Percentiles rank a stretch among this genome's conserved stretches.
These are phyloP conservation scores for Tapirus indicus DNA, from an alignment of 2,797 vertebrate genomes.

Conservation along the genomic window DNA sequence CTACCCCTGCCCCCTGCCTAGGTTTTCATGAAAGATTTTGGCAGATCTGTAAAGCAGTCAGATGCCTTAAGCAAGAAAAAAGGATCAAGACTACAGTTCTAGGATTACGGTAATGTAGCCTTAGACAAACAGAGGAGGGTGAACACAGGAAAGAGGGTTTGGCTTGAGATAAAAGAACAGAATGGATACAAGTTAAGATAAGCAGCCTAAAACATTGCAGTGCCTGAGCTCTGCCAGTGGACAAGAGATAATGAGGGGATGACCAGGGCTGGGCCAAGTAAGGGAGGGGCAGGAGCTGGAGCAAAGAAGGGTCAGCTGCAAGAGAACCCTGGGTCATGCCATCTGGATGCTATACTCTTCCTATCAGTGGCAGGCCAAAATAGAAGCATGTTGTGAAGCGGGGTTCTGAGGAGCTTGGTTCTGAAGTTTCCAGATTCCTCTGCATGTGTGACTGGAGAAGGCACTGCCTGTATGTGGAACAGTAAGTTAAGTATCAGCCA, in stretches of 20 bases:
- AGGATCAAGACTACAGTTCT: not conserved
- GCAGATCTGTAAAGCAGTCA: not conserved
- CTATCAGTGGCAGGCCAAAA: not conserved
- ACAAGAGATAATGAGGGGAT: not conserved
- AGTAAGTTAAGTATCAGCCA: not conserved
- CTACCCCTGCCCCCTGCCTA: not conserved
- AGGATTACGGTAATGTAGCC: not conserved
- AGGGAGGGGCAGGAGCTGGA: not conserved
- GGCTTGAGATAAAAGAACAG: conserved; percentile 25
- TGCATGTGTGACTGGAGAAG: not conserved
- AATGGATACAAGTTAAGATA: conserved; percentile 15
- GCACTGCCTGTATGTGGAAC: not conserved
- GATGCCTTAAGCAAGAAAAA: not conserved
- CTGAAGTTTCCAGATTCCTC: not conserved
- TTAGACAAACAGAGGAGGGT: not conserved
- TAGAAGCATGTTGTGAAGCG: not conserved
- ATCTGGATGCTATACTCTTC: not conserved
- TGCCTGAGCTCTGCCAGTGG: not conserved
- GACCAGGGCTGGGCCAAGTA: not conserved
- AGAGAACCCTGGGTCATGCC: not conserved
- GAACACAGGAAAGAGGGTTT: not conserved
- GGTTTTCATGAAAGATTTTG: conserved; percentile 24
- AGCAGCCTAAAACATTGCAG: not conserved
- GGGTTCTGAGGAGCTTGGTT: not conserved
- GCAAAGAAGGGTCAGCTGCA: not conserved